phyloP scores from a whole-genome alignment of 2,888 invertebrate species.

The Cataglyphis cursor region DNA sequence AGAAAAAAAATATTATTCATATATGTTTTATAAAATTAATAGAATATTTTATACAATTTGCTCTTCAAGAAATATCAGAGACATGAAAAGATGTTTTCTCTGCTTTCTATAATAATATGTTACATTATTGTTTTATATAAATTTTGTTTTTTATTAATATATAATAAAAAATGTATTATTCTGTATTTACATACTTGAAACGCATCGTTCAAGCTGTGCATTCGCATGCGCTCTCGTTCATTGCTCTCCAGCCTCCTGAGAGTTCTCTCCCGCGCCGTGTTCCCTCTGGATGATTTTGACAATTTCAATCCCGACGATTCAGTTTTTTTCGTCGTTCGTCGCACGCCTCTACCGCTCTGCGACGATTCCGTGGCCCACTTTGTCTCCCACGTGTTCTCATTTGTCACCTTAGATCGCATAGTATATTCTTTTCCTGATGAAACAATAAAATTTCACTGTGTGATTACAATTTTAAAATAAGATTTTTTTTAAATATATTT shows the following conservation, averaged over 20 bases:
- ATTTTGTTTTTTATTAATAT: neutral
- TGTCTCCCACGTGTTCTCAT: constrained; percentile 77
- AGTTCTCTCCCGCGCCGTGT: constrained; percentile 90
- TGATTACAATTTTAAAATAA: neutral
- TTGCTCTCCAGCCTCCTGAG: constrained; percentile 92
- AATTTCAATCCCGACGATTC: constrained; percentile 74
- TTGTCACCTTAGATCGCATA: constrained; percentile 80
- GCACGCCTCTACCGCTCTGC: constrained; percentile 65
- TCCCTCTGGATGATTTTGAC: constrained; percentile 75
- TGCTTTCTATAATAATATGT: neutral
- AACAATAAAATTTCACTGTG: neutral
- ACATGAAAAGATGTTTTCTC: neutral
- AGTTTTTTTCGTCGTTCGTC: constrained; percentile 70
- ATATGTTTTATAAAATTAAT: neutral
- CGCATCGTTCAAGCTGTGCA: constrained; percentile 93
- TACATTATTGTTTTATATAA: neutral
- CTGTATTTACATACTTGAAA: constrained; percentile 89
- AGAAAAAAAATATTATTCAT: constrained; percentile 62
- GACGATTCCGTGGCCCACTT: constrained; percentile 74
- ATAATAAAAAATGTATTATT: neutral
- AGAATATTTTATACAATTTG: neutral
- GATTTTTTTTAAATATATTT: neutral
- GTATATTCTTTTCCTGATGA: constrained; percentile 28
- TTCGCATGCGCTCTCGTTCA: constrained; percentile 92
- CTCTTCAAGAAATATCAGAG: neutral